Percentiles rank a stretch among this genome's conserved stretches.
These are phyloP conservation scores for Parambassis ranga DNA, from an alignment of 2,797 vertebrate genomes.

Conservation along the genomic window DNA sequence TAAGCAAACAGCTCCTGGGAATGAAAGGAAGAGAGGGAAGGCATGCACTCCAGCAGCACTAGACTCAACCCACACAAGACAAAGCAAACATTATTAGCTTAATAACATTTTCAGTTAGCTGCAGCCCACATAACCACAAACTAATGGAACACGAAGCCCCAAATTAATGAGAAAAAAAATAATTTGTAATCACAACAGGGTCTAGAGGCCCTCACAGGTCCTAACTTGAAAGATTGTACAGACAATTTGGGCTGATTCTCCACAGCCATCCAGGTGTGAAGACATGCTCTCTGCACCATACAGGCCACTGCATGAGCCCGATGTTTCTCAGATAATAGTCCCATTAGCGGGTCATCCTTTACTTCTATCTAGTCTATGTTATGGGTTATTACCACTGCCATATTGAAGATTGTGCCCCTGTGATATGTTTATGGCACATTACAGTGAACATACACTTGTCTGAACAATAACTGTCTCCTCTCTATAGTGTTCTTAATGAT, in stretches of 20 bases:
- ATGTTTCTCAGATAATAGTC: slow-evolving; percentile 44
- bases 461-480: slow-evolving; percentile 56
- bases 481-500: slow-evolving; percentile 44
- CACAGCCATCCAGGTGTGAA: slow-evolving; percentile 11
- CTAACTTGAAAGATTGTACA: slow-evolving; percentile 43
- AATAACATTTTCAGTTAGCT: slow-evolving; percentile 78
- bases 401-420: slow-evolving; percentile 49
- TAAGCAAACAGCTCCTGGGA: slow-evolving; percentile 86
- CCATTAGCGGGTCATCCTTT: slow-evolving; percentile 41
- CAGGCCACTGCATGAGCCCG: background rate
- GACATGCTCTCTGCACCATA: background rate
- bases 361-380: slow-evolving; percentile 32
- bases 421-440: slow-evolving; percentile 64
- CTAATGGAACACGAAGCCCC: slow-evolving; percentile 67
- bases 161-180: slow-evolving; percentile 74
- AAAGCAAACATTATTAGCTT: slow-evolving; percentile 78
- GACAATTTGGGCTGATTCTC: slow-evolving; percentile 49
- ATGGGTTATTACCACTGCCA: slow-evolving; percentile 66
- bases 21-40: slow-evolving; percentile 44
- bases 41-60: slow-evolving; percentile 47
- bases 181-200: slow-evolving; percentile 67
- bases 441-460: slow-evolving; percentile 53
- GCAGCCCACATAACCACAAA: slow-evolving; percentile 63
- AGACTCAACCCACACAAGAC: slow-evolving; percentile 60
- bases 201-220: slow-evolving; percentile 60